Evolutionary conservation across 2,888 invertebrate species (phyloP).

Genomic region (Campoletis raptor): DNA sequence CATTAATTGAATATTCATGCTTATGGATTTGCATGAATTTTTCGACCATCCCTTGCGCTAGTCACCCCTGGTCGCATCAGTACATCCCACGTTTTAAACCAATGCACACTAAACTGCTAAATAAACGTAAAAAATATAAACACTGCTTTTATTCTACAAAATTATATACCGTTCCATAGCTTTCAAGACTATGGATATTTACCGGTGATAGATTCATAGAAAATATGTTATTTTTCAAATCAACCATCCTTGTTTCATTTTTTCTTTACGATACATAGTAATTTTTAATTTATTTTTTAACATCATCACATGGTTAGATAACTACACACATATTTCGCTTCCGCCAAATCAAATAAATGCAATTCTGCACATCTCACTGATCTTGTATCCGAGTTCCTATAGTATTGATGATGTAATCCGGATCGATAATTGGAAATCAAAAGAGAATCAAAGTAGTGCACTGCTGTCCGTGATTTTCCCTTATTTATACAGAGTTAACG

Average conservation of each 20-base stretch:
- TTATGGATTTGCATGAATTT: slow-evolving; percentile 77
- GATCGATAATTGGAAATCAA: slow-evolving; percentile 22
- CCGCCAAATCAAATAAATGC: background rate
- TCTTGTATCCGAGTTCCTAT: background rate
- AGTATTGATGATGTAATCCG: background rate
- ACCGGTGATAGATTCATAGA: background rate
- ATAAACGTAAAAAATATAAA: background rate
- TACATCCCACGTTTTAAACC: background rate
- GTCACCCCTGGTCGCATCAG: slow-evolving; percentile 50
- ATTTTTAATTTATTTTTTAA: background rate
- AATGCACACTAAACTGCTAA: background rate
- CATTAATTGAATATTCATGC: slow-evolving; percentile 81
- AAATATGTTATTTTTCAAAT: background rate
- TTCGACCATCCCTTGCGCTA: slow-evolving; percentile 43
- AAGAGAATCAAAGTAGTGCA: background rate
- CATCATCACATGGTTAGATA: background rate
- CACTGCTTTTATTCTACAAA: background rate
- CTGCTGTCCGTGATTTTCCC: slow-evolving; percentile 31
- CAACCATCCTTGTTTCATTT: background rate
- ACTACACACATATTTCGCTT: background rate
- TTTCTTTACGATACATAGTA: background rate
- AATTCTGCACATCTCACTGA: background rate
- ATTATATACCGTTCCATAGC: background rate
- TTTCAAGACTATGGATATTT: background rate
- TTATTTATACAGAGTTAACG: slow-evolving; percentile 50